Conservation (phyloP, 2,888 invertebrate genomes). For the Tenthredo scrophulariae region DNA sequence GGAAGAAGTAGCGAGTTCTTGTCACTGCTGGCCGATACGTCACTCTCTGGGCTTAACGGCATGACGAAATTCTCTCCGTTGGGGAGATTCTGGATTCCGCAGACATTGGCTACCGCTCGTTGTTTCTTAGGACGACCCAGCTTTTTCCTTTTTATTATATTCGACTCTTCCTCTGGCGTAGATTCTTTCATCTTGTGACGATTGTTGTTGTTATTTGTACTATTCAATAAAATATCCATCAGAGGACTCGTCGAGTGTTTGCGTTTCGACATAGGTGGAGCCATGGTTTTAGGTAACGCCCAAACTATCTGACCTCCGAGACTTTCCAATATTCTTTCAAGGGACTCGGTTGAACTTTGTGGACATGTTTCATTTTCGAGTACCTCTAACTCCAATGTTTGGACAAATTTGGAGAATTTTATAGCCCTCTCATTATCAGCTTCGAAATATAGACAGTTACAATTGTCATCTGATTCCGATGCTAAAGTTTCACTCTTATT, state of each 20-base stretch:
- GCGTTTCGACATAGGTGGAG: conserved; percentile 69
- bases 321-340: conserved; percentile 64
- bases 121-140: conserved; percentile 70
- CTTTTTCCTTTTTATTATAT: conserved; percentile 68
- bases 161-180: conserved; percentile 60
- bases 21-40: conserved; percentile 75
- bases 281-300: conserved; percentile 66
- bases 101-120: conserved; percentile 58
- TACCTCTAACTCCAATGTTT: conserved; percentile 62
- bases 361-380: conserved; percentile 34
- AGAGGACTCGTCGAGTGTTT: conserved; percentile 70
- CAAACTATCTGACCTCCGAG: conserved; percentile 65
- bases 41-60: conserved; percentile 78
- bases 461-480: conserved; percentile 52
- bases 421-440: conserved; percentile 66
- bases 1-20: conserved; percentile 66
- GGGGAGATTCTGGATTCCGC: conserved; percentile 64
- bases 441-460: conserved; percentile 71
- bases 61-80: conserved; percentile 76
- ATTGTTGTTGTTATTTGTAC: conserved; percentile 72
- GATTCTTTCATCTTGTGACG: conserved; percentile 61
- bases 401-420: conserved; percentile 68
- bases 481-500: conserved; percentile 2
- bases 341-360: conserved; percentile 56
- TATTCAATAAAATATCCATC: conserved; percentile 70